Conservation (phyloP, 2,113 vertebrate species). For the Seriola dumerili region DNA sequence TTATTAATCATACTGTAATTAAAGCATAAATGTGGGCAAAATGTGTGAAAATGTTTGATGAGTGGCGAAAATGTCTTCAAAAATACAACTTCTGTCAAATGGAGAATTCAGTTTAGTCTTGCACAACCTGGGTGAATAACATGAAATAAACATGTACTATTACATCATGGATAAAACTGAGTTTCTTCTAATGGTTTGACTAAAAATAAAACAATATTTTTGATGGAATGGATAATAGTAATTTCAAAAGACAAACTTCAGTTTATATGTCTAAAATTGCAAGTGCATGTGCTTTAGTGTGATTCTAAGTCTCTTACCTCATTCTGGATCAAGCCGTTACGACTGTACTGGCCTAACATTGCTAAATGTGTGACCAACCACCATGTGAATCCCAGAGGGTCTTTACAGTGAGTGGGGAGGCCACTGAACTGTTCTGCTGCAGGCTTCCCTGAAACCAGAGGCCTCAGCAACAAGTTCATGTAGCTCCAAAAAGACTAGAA, state of each 20-base stretch:
- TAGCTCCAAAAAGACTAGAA: slow-evolving; percentile 92
- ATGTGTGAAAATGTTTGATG: not conserved
- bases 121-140: too few relatives aligned
- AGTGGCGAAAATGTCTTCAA: too few relatives aligned
- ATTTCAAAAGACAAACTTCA: too few relatives aligned
- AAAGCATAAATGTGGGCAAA: not conserved
- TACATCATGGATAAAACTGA: too few relatives aligned
- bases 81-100: too few relatives aligned
- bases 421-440: slow-evolving; percentile 63
- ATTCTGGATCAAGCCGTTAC: slow-evolving; percentile 85
- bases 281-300: not conserved
- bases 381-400: slow-evolving; percentile 93
- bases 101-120: too few relatives aligned
- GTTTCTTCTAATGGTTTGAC: too few relatives aligned
- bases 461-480: slow-evolving; percentile 87
- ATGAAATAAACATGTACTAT: too few relatives aligned
- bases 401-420: slow-evolving; percentile 87
- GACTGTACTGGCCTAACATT: slow-evolving; percentile 88
- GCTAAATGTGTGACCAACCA: slow-evolving; percentile 93
- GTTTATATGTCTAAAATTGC: too few relatives aligned
- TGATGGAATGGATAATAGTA: too few relatives aligned
- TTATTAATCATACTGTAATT: not conserved
- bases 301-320: slow-evolving; percentile 82
- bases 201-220: too few relatives aligned
- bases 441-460: slow-evolving; percentile 72